Conservation (phyloP, 2,113 vertebrate species). For the Setophaga petechia region DNA sequence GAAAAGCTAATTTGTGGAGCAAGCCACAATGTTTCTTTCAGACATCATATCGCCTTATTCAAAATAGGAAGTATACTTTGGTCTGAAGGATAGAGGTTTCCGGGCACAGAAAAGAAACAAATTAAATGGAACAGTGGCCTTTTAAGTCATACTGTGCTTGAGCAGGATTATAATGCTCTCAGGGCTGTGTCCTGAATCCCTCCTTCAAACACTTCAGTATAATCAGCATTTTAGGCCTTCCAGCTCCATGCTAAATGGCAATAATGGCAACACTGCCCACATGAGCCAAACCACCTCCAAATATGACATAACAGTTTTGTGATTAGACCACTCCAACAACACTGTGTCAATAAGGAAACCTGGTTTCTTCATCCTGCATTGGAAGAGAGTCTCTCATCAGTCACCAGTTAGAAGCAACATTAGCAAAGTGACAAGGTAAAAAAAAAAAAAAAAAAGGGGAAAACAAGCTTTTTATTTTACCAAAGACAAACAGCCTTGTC, state of each 20-base stretch:
- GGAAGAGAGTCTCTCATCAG: background rate
- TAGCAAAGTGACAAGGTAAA: background rate
- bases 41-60: background rate
- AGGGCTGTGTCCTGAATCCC: conserved; percentile 2
- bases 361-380: background rate
- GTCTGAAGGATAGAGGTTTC: background rate
- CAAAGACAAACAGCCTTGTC: background rate
- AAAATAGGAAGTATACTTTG: background rate
- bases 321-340: background rate
- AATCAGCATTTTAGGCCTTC: conserved; percentile 57
- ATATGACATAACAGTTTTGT: background rate
- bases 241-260: conserved; percentile 18
- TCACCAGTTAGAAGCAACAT: background rate
- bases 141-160: conserved; percentile 37
- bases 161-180: conserved; percentile 40
- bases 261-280: background rate
- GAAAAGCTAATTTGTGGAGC: background rate
- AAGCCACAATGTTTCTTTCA: background rate
- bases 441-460: background rate
- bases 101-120: background rate
- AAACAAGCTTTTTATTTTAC: background rate
- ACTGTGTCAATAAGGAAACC: background rate
- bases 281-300: background rate
- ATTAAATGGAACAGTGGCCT: background rate
- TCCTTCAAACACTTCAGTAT: conserved; percentile 10